These are phyloP conservation scores for Meloidogyne exigua DNA, from an alignment of 1,140 invertebrate genomes.

Conservation along the genomic window DNA sequence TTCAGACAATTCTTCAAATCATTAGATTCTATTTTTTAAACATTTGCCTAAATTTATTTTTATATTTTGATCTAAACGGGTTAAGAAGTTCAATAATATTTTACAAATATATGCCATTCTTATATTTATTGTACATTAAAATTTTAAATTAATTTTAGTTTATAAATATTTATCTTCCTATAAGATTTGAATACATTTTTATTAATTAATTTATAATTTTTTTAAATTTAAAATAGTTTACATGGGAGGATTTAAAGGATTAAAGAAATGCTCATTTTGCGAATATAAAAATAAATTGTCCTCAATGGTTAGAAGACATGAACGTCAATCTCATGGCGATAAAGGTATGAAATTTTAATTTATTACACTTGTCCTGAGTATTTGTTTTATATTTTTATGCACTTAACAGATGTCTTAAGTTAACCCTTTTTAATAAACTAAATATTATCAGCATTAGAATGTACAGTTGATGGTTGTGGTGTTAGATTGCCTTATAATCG, in stretches of 20 bases:
- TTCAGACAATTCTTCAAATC: background rate
- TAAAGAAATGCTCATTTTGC: conserved; percentile 14
- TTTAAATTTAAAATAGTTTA: background rate
- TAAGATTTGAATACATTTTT: background rate
- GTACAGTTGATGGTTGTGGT: conserved; percentile 30
- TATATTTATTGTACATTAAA: background rate
- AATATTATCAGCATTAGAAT: conserved; percentile 28
- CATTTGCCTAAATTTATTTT: too few relatives aligned
- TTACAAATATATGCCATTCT: too few relatives aligned
- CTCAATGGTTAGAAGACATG: conserved; percentile 15
- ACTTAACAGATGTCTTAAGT: too few relatives aligned
- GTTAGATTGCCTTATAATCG: conserved; percentile 18
- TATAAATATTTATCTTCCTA: background rate
- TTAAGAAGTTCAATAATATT: too few relatives aligned
- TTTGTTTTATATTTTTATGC: too few relatives aligned
- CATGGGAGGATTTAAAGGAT: background rate
- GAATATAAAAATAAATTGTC: conserved; percentile 13
- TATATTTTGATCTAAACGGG: too few relatives aligned
- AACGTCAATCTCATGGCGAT: conserved; percentile 24
- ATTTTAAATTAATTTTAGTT: background rate
- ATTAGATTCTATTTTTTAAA: too few relatives aligned
- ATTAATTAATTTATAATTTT: background rate
- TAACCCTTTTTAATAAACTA: too few relatives aligned
- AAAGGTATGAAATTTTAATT: conserved; percentile 15
- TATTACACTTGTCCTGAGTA: too few relatives aligned